A percentile compares a stretch with the other conserved stretches of the same genome.
Conservation (phyloP, 92 coral and sea anemone genomes). For the Zoanthus sociatus region DNA sequence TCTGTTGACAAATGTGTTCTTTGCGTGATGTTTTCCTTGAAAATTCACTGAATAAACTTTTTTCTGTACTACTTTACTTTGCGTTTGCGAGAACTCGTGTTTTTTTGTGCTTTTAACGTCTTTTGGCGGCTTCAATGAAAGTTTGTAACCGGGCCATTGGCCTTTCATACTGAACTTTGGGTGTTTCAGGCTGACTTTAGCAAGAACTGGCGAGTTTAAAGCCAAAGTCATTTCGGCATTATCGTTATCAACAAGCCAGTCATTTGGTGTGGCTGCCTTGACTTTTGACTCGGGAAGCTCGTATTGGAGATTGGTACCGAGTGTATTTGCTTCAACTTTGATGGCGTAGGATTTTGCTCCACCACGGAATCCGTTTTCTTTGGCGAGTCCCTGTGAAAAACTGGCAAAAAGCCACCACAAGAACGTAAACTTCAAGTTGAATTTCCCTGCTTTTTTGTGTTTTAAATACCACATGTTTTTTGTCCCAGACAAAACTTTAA, state of each 20-base stretch:
- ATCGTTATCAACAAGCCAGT: slow-evolving; percentile 91
- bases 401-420: slow-evolving; percentile 29
- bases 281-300: slow-evolving; percentile 85
- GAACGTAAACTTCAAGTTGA: slow-evolving; percentile 6
- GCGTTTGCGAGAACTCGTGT: slow-evolving; percentile 41
- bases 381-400: slow-evolving; percentile 27
- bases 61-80: neutral
- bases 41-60: neutral
- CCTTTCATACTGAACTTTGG: slow-evolving; percentile 92
- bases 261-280: slow-evolving; percentile 70
- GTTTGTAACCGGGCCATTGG: slow-evolving; percentile 84
- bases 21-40: neutral
- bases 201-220: slow-evolving; percentile 74
- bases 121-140: slow-evolving; percentile 73
- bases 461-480: neutral
- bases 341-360: slow-evolving; percentile 83
- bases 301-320: slow-evolving; percentile 85
- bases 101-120: slow-evolving; percentile 79
- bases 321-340: slow-evolving; percentile 78
- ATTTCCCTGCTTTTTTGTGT: neutral
- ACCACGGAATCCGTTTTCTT: slow-evolving; percentile 80
- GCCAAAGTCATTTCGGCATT: slow-evolving; percentile 82
- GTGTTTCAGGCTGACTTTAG: slow-evolving; percentile 67
- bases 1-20: neutral
- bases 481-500: neutral